phyloP scores from a whole-genome alignment of 2,888 invertebrate genomes.

The Polia nebulosa region DNA sequence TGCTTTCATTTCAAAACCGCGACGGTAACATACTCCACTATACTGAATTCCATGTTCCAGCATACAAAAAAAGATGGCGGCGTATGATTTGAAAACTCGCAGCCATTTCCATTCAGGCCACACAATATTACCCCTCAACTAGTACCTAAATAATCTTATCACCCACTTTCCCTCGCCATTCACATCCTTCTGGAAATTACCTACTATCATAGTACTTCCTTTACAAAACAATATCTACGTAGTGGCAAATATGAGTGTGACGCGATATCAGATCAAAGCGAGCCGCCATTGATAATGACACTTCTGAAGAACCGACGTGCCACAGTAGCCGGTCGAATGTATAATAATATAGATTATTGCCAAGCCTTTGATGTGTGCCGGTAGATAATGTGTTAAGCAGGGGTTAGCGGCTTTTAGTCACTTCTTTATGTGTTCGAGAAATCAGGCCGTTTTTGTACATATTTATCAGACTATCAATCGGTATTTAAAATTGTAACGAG shows the following conservation, averaged over 20 bases:
- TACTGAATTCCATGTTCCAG: neutral
- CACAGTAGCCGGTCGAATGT: conserved; percentile 80
- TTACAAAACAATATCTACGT: conserved; percentile 82
- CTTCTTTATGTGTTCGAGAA: conserved; percentile 48
- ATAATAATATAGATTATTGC: conserved; percentile 77
- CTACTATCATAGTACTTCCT: conserved; percentile 58
- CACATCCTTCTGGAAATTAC: conserved; percentile 58
- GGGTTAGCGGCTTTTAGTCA: conserved; percentile 53
- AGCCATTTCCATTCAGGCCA: conserved; percentile 6
- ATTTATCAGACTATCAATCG: conserved; percentile 36
- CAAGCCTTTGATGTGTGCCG: conserved; percentile 78
- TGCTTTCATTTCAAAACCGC: neutral
- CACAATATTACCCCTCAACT: conserved; percentile 4
- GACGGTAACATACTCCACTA: neutral
- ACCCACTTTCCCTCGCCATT: conserved; percentile 44
- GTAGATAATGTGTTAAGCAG: conserved; percentile 65
- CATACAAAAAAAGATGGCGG: neutral
- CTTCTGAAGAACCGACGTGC: conserved; percentile 80
- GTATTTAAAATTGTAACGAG: conserved; percentile 42
- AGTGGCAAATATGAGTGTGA: conserved; percentile 81
- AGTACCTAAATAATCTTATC: conserved; percentile 45
- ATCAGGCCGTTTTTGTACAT: conserved; percentile 49
- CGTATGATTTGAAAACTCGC: neutral
- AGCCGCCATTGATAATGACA: conserved; percentile 76
- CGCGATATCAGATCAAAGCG: conserved; percentile 82